Base-by-base conservation (phyloP, 2,888 invertebrate species). In the Campoletis raptor region DNA sequence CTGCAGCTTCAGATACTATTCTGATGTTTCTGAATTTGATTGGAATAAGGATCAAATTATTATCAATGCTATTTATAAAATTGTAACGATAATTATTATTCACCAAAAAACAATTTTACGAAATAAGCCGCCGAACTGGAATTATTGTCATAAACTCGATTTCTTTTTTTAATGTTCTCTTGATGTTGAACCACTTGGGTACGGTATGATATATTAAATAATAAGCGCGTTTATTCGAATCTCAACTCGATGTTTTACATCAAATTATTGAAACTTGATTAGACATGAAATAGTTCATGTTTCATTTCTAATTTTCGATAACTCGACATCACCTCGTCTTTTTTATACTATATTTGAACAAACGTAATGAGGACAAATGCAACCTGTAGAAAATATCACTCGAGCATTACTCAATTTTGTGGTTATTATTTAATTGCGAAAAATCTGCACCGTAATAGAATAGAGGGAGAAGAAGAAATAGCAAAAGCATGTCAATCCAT, bases 401-500 rank as follows among this genome's bases (percentile, higher is more conserved):
- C 21, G 37, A 48, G 52, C 78, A 40, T 48, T 48, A 48, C 9
- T 37, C 36, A 37, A 48, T 67, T 77, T 24, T 67, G 78, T 36
- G 52, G 67, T 67, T 52, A 21, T 78, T 67, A 78, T 78, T 78
- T 9, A 30, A 78, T 67, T 40, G 40, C 30, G 40, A 21, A 36
- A 57, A 79, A 70, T 21, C 57, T 30, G n/a, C 15, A 30, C 57
- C 36, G 70, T 70, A 61, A 36, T 21, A 61, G 54, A 69, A 54
- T 18, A 18, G 54, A 66, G 15, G 37, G 36, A 30, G 36, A 66
- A 24, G 30, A 37, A 61, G 57, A 69, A 67, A 76, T 69, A 9
- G 36, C 74, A 76, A 52, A 73, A n/a, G 54, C 64, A 81, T 74
- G 73, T 52, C 73, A 64, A 74, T 81, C 48, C 42, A 81, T 81